Percentiles rank a stretch among this genome's conserved stretches.
Evolutionary conservation across 2,888 invertebrate genomes (phyloP).

Genomic region (Blomia tropicalis): DNA sequence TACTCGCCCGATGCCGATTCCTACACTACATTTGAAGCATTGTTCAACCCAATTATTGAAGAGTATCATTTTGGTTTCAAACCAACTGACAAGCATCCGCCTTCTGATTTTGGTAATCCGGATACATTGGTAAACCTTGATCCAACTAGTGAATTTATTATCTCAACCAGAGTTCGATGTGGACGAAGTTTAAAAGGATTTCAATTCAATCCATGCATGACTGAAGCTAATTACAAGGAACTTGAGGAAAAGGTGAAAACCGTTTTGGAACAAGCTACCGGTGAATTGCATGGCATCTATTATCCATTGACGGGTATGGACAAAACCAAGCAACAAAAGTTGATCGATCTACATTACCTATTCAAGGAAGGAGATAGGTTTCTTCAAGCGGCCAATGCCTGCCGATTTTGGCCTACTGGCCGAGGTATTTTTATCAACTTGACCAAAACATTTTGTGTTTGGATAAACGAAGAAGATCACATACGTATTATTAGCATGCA

Average conservation of each 20-base stretch:
- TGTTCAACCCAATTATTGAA: conserved; percentile 94
- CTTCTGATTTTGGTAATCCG: conserved; percentile 84
- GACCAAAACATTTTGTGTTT: conserved; percentile 41
- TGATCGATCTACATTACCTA: conserved; percentile 93
- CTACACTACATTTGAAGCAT: conserved; percentile 73
- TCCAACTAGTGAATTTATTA: conserved; percentile 60
- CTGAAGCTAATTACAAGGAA: conserved; percentile 85
- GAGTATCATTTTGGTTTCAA: conserved; percentile 92
- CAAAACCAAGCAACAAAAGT: conserved; percentile 83
- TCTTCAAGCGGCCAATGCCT: conserved; percentile 70
- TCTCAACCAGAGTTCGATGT: conserved; percentile 88
- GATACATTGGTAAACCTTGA: conserved; percentile 76
- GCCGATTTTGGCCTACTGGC: conserved; percentile 91
- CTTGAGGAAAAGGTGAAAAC: conserved; percentile 61
- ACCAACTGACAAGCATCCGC: conserved; percentile 81
- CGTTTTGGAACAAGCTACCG: conserved; percentile 43
- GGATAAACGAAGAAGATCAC: conserved; percentile 43
- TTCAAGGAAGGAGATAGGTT: conserved; percentile 77
- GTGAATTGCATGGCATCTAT: conserved; percentile 84
- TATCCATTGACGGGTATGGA: conserved; percentile 88
- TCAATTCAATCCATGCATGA: conserved; percentile 92
- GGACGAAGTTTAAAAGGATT: conserved; percentile 74
- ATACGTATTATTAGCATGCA: conserved; percentile 42
- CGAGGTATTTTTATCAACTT: conserved; percentile 81
- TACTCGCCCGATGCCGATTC: conserved; percentile 94